phyloP scores from a whole-genome alignment of 2,113 vertebrate genomes.

The Nicator chloris region DNA sequence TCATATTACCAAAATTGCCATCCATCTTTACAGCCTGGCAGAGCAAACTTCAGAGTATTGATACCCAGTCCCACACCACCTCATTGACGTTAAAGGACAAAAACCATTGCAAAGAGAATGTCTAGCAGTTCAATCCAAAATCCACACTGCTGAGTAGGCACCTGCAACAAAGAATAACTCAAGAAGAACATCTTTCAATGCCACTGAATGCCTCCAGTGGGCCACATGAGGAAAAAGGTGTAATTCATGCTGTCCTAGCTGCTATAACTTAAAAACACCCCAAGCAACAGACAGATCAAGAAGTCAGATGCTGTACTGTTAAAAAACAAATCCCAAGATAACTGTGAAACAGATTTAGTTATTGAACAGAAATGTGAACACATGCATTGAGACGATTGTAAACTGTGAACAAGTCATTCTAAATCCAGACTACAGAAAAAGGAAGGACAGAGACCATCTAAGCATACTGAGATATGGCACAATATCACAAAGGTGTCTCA shows the following conservation, averaged over 20 bases:
- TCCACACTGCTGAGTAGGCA: neutral
- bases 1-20: neutral
- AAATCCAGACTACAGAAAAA: neutral
- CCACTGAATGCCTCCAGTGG: neutral
- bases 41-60: neutral
- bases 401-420: neutral
- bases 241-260: neutral
- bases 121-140: neutral
- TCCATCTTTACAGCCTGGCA: neutral
- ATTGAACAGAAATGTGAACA: neutral
- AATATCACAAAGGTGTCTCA: neutral
- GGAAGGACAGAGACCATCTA: neutral
- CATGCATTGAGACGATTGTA: neutral
- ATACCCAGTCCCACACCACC: neutral
- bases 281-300: neutral
- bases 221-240: neutral
- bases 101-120: neutral
- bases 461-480: neutral
- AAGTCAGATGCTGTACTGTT: neutral
- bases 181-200: neutral
- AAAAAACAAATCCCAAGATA: neutral
- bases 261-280: neutral
- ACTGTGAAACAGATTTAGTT: neutral
- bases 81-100: neutral
- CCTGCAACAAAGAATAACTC: neutral